These are phyloP conservation scores for Ormyrus nitidulus DNA, from an alignment of 2,888 invertebrate species.

Conservation along the genomic window DNA sequence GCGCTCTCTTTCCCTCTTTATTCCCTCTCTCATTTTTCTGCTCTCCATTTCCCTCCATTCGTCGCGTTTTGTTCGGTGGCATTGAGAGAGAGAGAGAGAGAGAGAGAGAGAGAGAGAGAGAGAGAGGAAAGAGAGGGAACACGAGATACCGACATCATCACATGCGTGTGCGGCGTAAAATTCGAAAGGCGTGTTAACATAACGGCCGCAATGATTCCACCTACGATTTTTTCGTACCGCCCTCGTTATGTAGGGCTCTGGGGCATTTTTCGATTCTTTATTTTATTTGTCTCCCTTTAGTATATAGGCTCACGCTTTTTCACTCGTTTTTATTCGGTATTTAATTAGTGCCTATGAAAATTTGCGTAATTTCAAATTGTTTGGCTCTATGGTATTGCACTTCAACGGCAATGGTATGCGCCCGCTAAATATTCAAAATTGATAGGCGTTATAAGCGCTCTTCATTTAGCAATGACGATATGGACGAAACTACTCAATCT, in stretches of 20 bases:
- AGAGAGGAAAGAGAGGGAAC: not conserved
- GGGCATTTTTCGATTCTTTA: conserved; percentile 66
- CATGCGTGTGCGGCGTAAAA: conserved; percentile 67
- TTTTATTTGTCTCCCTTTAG: conserved; percentile 29
- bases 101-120: not conserved
- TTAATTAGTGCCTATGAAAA: too few species aligned
- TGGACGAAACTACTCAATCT: too few species aligned
- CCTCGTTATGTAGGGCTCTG: conserved; percentile 68
- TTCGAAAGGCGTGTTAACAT: conserved; percentile 52
- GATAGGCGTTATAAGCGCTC: too few species aligned
- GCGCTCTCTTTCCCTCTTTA: conserved; percentile 3
- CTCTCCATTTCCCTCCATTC: conserved; percentile 56
- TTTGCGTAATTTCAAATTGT: too few species aligned
- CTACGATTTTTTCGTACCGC: conserved; percentile 22
- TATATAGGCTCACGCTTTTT: not conserved
- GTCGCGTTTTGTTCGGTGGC: conserved; percentile 53
- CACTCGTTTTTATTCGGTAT: too few species aligned
- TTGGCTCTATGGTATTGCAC: too few species aligned
- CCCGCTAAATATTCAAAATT: too few species aligned
- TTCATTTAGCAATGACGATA: too few species aligned
- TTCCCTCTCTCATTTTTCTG: conserved; percentile 13
- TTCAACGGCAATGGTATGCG: too few species aligned
- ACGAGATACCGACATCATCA: conserved; percentile 64
- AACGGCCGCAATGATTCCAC: conserved; percentile 46
- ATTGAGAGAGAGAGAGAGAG: conserved; percentile 19